These are phyloP conservation scores for Tethea ocularis DNA, from an alignment of 2,888 invertebrate genomes.

Conservation along the genomic window DNA sequence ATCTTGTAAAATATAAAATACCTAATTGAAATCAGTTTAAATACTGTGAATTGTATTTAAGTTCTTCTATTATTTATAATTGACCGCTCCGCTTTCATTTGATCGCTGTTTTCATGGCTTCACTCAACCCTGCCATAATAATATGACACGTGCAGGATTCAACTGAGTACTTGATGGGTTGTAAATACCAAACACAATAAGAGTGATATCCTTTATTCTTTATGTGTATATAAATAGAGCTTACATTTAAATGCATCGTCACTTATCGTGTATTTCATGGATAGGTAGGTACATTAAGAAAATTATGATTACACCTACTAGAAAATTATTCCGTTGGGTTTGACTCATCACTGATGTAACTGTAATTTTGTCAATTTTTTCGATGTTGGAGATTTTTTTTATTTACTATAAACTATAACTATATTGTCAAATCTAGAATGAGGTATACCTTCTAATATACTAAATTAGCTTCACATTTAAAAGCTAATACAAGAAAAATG, in stretches of 20 bases:
- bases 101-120: constrained; percentile 27
- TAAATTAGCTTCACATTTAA: no score
- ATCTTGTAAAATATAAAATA: no score
- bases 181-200: constrained; percentile 8
- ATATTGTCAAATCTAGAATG: no score
- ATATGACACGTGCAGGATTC: constrained; percentile 23
- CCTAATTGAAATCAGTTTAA: no score
- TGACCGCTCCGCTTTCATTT: background rate
- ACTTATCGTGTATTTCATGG: background rate
- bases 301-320: background rate
- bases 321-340: background rate
- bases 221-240: constrained; percentile 12
- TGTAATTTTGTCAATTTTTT: background rate
- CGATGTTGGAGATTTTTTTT: background rate
- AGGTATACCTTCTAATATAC: no score
- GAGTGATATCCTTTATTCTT: background rate
- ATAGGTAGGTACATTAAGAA: no score
- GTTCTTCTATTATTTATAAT: background rate
- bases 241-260: background rate
- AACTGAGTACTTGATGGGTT: constrained; percentile 31
- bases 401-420: no score
- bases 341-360: background rate
- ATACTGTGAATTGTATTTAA: no score
- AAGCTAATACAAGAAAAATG: no score
- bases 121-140: constrained; percentile 21